Percentiles rank a stretch among this genome's conserved stretches.
These are phyloP conservation scores for Fregata magnificens DNA, from an alignment of 2,113 vertebrate species.

Conservation along the genomic window DNA sequence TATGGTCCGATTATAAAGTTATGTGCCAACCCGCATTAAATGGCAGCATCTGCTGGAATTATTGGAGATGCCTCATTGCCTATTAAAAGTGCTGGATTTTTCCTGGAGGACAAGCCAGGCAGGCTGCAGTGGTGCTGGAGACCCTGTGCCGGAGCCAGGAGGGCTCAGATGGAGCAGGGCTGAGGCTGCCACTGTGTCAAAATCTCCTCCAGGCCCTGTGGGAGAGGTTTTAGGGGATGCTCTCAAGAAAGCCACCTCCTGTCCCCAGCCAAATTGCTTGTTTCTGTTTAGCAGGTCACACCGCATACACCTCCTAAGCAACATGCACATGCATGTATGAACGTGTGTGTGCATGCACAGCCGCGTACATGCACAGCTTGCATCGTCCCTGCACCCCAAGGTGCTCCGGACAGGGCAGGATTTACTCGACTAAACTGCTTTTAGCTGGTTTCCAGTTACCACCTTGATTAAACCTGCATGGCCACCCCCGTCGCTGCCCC, in stretches of 20 bases:
- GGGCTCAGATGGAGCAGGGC: background rate
- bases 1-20: constrained; percentile 65
- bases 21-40: constrained; percentile 62
- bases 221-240: background rate
- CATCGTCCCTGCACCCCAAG: background rate
- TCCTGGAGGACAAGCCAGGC: constrained; percentile 59
- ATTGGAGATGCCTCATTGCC: constrained; percentile 58
- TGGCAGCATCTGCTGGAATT: constrained; percentile 75
- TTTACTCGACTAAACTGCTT: background rate
- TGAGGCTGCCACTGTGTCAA: background rate
- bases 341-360: background rate
- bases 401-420: background rate
- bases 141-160: constrained; percentile 8
- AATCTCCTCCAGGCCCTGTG: background rate
- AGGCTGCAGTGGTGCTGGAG: constrained; percentile 7
- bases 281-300: background rate
- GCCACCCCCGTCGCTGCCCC: accelerated
- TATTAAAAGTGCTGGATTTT: constrained; percentile 55
- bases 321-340: no score
- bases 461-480: background rate
- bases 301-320: background rate
- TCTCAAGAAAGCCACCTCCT: background rate
- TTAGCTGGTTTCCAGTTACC: background rate
- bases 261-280: background rate
- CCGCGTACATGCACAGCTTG: background rate